Conservation (phyloP, 2,797 vertebrate genomes). For the Tachyglossus aculeatus region DNA sequence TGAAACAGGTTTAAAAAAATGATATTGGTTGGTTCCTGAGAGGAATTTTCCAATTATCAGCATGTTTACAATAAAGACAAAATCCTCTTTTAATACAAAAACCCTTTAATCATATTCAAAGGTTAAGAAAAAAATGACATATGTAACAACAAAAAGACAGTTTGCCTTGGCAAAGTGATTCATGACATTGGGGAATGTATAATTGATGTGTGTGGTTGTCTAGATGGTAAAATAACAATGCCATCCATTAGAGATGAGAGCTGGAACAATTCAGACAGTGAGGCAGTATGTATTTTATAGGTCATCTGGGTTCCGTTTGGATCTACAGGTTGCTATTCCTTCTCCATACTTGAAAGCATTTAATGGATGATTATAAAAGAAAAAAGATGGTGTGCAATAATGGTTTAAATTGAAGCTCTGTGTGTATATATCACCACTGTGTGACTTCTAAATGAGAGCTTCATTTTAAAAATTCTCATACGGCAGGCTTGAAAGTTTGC, state of each 20-base stretch:
- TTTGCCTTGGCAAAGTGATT: constrained; percentile 61
- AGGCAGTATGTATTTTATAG: constrained; percentile 75
- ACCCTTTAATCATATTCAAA: constrained; percentile 34
- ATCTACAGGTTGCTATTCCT: constrained; percentile 78
- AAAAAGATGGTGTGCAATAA: constrained; percentile 72
- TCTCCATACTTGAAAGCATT: constrained; percentile 80
- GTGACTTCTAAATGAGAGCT: constrained; percentile 70
- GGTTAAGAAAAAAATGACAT: constrained; percentile 40
- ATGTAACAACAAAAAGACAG: constrained; percentile 51
- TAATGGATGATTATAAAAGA: constrained; percentile 81
- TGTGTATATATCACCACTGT: constrained; percentile 60
- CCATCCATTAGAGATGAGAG: constrained; percentile 76
- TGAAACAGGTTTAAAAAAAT: constrained; percentile 25
- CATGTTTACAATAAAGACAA: constrained; percentile 35
- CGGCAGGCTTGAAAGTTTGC: constrained; percentile 61
- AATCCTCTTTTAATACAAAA: constrained; percentile 18
- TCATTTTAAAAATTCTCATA: constrained; percentile 66
- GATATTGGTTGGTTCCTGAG: constrained; percentile 10
- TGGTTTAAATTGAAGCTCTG: constrained; percentile 72
- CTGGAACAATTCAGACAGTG: constrained; percentile 70
- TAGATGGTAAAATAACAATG: constrained; percentile 75
- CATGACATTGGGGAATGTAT: constrained; percentile 64
- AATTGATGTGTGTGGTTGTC: constrained; percentile 71
- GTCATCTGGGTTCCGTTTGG: constrained; percentile 79
- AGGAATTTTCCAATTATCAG: constrained; percentile 40